Evolutionary conservation across 2,113 vertebrate genomes (phyloP).

Genomic region (Chionomys nivalis): DNA sequence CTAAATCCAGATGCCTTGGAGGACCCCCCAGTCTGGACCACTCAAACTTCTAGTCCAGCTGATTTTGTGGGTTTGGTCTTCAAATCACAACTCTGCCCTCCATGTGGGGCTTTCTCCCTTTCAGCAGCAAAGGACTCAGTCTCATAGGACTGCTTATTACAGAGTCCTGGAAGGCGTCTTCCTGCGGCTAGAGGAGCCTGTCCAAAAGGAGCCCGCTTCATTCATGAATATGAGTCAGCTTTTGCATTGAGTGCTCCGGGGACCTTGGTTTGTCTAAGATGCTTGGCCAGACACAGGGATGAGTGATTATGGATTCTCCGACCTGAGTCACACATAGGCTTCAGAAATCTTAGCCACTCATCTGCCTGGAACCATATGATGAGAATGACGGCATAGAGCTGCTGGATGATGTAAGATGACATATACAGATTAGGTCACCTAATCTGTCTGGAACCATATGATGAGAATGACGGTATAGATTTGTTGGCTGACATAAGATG

Average conservation of each 20-base stretch:
- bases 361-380: background rate
- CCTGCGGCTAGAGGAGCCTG: background rate
- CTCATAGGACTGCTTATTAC: background rate
- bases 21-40: background rate
- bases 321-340: background rate
- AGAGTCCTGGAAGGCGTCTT: slow-evolving; percentile 1
- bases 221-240: background rate
- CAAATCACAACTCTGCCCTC: background rate
- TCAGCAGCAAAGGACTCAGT: slow-evolving; percentile 24
- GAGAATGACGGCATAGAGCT: background rate
- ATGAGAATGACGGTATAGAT: background rate
- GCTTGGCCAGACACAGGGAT: background rate
- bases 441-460: background rate
- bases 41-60: background rate
- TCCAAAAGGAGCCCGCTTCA: background rate
- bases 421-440: too few species aligned
- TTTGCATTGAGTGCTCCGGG: background rate
- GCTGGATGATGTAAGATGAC: background rate
- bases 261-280: background rate
- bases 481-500: background rate
- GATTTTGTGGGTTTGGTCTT: background rate
- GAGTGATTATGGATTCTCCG: background rate
- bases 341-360: background rate
- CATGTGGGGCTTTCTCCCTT: background rate
- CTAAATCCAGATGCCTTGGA: slow-evolving; percentile 3